A percentile compares a stretch with the other conserved stretches of the same genome.
These are phyloP conservation scores for Labeo catla DNA, from an alignment of 2,113 vertebrate genomes.

Conservation along the genomic window DNA sequence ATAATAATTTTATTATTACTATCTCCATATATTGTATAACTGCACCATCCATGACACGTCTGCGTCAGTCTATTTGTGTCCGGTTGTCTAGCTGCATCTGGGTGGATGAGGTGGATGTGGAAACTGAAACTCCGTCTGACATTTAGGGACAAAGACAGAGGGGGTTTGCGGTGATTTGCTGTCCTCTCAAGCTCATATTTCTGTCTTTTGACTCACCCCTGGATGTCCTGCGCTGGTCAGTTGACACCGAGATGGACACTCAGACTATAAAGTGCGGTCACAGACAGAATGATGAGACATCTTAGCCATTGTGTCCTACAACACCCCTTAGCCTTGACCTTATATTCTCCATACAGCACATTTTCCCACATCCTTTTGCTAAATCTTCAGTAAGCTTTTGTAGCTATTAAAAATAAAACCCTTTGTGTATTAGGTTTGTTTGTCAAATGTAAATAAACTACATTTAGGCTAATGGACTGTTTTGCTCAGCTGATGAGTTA, in stretches of 20 bases:
- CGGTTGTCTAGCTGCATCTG: background rate
- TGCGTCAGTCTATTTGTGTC: background rate
- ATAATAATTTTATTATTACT: too few species aligned
- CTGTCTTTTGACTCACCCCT: conserved; percentile 22
- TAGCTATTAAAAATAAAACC: background rate
- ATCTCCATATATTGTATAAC: too few species aligned
- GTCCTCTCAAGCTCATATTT: conserved; percentile 29
- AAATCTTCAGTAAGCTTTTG: background rate
- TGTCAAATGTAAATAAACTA: background rate
- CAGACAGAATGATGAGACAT: background rate
- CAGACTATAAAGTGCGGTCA: background rate
- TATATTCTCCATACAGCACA: background rate
- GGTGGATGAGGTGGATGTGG: conserved; percentile 20
- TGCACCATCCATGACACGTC: too few species aligned
- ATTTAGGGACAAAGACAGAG: conserved; percentile 21
- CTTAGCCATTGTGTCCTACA: background rate
- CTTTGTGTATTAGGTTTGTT: background rate
- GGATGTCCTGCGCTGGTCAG: background rate
- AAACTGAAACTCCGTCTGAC: conserved; percentile 41
- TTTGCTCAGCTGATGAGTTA: background rate
- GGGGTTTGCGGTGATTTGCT: conserved; percentile 18
- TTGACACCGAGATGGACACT: background rate
- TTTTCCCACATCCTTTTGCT: background rate
- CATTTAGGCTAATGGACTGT: background rate
- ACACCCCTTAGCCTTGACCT: background rate